Conservation (phyloP, 2,888 invertebrate genomes). For the Cephus sareptanus region DNA sequence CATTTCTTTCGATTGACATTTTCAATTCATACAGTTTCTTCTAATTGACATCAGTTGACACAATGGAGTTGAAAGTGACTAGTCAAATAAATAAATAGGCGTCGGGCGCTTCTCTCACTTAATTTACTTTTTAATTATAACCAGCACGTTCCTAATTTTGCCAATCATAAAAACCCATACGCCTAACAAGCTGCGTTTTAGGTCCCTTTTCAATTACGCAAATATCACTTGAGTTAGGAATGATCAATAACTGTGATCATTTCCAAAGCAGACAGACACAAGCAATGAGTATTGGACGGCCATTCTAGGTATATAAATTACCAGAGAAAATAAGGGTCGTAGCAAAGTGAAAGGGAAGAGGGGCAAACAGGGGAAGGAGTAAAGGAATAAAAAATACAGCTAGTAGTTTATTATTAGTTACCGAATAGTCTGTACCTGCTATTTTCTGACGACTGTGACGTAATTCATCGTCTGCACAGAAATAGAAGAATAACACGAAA, state of each 20-base stretch:
- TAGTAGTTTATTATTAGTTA: neutral
- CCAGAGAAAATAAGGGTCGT: neutral
- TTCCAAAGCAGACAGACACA: neutral
- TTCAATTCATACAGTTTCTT: neutral
- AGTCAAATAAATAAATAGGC: neutral
- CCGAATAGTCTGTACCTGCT: neutral
- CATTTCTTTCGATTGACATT: conserved; percentile 8
- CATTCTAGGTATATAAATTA: neutral
- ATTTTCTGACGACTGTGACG: neutral
- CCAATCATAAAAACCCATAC: neutral
- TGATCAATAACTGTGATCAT: neutral
- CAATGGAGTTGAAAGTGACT: neutral
- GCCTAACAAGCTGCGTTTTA: neutral
- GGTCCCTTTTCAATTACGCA: neutral
- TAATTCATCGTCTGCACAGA: neutral
- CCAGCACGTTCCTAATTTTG: neutral
- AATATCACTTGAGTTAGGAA: neutral
- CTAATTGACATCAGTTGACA: neutral
- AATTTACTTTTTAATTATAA: neutral
- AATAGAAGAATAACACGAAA: neutral
- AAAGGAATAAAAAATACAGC: neutral
- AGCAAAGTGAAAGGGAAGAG: neutral
- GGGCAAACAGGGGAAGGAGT: no score
- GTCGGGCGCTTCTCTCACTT: neutral
- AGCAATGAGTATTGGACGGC: neutral